phyloP scores from a whole-genome alignment of 1,140 invertebrate genomes.

The Chironomus tepperi region DNA sequence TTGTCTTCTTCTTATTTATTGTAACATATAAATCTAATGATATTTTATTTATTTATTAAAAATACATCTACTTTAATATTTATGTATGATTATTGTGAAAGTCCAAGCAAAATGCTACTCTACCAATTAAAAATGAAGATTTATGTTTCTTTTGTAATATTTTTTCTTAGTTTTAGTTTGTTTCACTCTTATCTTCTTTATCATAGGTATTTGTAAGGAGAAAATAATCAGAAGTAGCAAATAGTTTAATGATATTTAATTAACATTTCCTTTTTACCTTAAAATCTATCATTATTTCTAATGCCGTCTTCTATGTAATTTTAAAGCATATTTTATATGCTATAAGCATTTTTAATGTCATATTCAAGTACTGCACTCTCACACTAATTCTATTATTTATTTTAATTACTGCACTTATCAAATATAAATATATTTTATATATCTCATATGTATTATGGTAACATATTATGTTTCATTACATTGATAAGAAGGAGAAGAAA shows the following conservation, averaged over 20 bases:
- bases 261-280: neutral
- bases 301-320: neutral
- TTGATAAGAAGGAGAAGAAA: too few species aligned
- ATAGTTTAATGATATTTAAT: neutral
- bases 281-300: neutral
- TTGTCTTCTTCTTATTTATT: neutral
- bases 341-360: neutral
- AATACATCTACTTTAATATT: neutral
- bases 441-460: too few species aligned
- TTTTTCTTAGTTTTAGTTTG: neutral
- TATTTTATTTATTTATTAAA: neutral
- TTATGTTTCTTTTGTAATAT: slow-evolving; percentile 14
- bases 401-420: too few species aligned
- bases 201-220: too few species aligned
- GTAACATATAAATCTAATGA: slow-evolving; percentile 4
- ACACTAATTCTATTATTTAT: neutral
- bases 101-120: neutral
- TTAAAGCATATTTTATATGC: neutral
- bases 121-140: slow-evolving; percentile 14
- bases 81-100: neutral
- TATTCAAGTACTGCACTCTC: neutral
- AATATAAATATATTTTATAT: too few species aligned
- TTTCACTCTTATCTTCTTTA: too few species aligned
- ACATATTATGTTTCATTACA: too few species aligned
- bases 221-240: neutral